Evolutionary conservation across 2,888 invertebrate species (phyloP), one percentile per base, ranked within the genome.

Genomic region (Epinotia demarniana): DNA sequence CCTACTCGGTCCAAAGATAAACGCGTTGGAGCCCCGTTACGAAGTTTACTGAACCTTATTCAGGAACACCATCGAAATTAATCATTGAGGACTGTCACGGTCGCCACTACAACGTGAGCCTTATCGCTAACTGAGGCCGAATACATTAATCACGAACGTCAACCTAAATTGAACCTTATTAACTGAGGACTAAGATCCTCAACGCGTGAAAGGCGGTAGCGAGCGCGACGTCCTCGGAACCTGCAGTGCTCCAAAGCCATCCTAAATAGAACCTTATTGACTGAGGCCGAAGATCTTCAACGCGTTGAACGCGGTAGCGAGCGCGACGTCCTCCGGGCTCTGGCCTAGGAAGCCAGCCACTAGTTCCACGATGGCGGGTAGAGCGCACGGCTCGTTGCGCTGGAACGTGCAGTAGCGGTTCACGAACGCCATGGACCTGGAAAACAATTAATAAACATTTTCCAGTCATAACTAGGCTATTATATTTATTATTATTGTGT

Each of bases 401-500:
- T 99, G 98, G 94, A 99, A 99, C 79, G 98, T 98, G 92, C 98
- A 98, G 92, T 98, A 98, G 81, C 98, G 96, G 87, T 97, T 97
- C 84, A 98, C 95, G 91, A 97, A 97, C 80, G 95, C 96, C 95
- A 96, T 95, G 55, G 97, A 97, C 87, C 96, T 96, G 88, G 13
- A 87, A 87, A 43, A 77, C 9, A 27, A 18, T 46, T 58, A 33
- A 23, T 11, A 9, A 33, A n/a, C n/a, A 61, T 16, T 5, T 33
- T n/a, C n/a, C n/a, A n/a, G n/a, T n/a, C n/a, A n/a, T n/a, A n/a
- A n/a, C n/a, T n/a, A n/a, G n/a, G n/a, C n/a, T n/a, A n/a, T n/a
- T n/a, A n/a, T n/a, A n/a, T n/a, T n/a, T n/a, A n/a, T n/a, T n/a
- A n/a, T n/a, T n/a, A n/a, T n/a, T n/a, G n/a, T n/a, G n/a, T n/a